Conservation (phyloP, 1,140 invertebrate genomes). For the Listronotus bonariensis region DNA sequence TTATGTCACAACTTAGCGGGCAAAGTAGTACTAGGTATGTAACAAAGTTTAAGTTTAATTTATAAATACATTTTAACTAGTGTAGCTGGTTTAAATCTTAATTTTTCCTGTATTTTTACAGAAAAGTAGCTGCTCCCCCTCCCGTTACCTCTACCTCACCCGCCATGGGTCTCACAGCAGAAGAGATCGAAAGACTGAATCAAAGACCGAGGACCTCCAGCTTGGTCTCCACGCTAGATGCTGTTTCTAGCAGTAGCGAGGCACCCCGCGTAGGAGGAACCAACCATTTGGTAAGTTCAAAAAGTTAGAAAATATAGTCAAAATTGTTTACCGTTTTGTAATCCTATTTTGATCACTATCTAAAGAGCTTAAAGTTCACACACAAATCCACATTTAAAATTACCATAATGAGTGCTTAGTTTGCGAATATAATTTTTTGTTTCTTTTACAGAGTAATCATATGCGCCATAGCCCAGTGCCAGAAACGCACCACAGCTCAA, state of each 20-base stretch:
- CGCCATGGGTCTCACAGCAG: conserved; percentile 84
- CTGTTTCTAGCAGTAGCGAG: conserved; percentile 90
- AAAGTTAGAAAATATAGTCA: too few species aligned
- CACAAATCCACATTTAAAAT: too few species aligned
- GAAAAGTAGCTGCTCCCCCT: conserved; percentile 59
- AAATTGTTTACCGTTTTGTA: too few species aligned
- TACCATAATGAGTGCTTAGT: too few species aligned
- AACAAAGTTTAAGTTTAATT: neutral
- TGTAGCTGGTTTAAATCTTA: too few species aligned
- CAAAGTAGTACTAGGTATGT: conserved; percentile 70
- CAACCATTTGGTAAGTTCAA: conserved; percentile 57
- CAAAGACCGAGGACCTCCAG: conserved; percentile 83
- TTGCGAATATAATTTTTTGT: too few species aligned
- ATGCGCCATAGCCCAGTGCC: conserved; percentile 71
- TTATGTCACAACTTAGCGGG: conserved; percentile 85
- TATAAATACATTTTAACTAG: too few species aligned
- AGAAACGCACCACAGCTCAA: conserved; percentile 75
- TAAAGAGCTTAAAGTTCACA: too few species aligned
- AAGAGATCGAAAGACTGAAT: conserved; percentile 91
- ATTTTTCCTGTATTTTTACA: neutral
- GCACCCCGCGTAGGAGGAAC: conserved; percentile 65
- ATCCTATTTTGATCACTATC: too few species aligned
- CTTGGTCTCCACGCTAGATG: conserved; percentile 88
- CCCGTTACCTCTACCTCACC: conserved; percentile 65
- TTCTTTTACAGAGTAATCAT: conserved; percentile 51